A percentile compares a stretch with the other conserved stretches of the same genome.
Conservation (phyloP, 35 echinoderm and acorn worm species). For the Ptychodera flava region DNA sequence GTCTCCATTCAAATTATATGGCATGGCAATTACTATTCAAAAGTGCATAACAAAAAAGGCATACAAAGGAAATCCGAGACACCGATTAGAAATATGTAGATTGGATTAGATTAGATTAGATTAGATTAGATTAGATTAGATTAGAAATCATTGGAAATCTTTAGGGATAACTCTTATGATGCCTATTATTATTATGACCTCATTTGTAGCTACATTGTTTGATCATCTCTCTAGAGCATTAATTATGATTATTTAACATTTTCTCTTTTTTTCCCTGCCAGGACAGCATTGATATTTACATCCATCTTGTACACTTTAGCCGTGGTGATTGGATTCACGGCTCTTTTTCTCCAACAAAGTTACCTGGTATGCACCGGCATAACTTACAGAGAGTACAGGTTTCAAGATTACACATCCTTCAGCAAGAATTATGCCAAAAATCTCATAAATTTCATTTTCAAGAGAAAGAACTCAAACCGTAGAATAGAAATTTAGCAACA, state of each 20-base stretch:
- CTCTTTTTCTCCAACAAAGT: conserved; percentile 54
- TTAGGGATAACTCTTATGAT: not conserved
- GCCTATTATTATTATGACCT: not conserved
- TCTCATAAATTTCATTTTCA: conserved; percentile 30
- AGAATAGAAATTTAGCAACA: no score
- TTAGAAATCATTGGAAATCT: not conserved
- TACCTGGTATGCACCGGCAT: conserved; percentile 81
- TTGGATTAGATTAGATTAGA: no score
- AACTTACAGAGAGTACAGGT: conserved; percentile 70
- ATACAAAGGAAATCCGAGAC: no score
- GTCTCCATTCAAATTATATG: no score
- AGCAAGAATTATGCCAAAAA: conserved; percentile 30
- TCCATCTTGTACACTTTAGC: conserved; percentile 46
- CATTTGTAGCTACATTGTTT: not conserved
- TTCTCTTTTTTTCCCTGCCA: conserved; percentile 20
- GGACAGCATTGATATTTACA: conserved; percentile 67
- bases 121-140: no score
- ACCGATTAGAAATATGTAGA: no score
- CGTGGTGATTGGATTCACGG: conserved; percentile 25
- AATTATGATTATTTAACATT: conserved; percentile 8
- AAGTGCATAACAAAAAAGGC: no score
- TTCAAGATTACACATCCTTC: conserved; percentile 7
- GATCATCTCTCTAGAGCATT: not conserved
- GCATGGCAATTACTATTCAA: no score
- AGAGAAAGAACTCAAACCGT: no score